These are phyloP conservation scores for Apamea crenata DNA, from an alignment of 2,888 invertebrate genomes.

Conservation along the genomic window DNA sequence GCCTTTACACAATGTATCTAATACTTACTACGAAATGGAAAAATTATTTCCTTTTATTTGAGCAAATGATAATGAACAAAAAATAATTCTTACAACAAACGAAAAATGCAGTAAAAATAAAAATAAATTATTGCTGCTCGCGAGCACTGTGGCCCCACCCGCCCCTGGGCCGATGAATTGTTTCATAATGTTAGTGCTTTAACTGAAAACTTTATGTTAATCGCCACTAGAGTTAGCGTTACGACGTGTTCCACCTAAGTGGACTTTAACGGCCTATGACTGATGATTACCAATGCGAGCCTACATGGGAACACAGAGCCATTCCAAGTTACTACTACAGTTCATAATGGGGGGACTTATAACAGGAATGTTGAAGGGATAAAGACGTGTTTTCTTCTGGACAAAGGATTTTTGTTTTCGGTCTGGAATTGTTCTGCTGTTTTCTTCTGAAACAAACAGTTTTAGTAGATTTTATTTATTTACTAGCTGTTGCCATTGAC, in stretches of 20 bases:
- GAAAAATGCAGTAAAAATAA: background rate
- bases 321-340: slow-evolving; percentile 18
- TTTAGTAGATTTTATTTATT: background rate
- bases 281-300: slow-evolving; percentile 52
- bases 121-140: background rate
- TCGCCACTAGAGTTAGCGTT: slow-evolving; percentile 65
- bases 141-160: slow-evolving; percentile 25
- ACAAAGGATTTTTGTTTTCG: background rate
- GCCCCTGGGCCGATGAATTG: slow-evolving; percentile 67
- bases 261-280: slow-evolving; percentile 66
- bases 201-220: slow-evolving; percentile 73
- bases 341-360: background rate
- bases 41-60: too few species aligned
- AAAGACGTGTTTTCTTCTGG: too few species aligned
- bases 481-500: background rate
- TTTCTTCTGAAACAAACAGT: background rate
- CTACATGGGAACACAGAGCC: slow-evolving; percentile 33
- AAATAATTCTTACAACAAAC: background rate
- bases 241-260: slow-evolving; percentile 64
- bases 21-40: background rate
- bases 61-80: too few species aligned
- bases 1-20: too few species aligned
- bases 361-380: background rate
- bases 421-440: background rate
- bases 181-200: slow-evolving; percentile 72